Evolutionary conservation across 2,797 vertebrate species (phyloP).

Genomic region (Falco columbarius): DNA sequence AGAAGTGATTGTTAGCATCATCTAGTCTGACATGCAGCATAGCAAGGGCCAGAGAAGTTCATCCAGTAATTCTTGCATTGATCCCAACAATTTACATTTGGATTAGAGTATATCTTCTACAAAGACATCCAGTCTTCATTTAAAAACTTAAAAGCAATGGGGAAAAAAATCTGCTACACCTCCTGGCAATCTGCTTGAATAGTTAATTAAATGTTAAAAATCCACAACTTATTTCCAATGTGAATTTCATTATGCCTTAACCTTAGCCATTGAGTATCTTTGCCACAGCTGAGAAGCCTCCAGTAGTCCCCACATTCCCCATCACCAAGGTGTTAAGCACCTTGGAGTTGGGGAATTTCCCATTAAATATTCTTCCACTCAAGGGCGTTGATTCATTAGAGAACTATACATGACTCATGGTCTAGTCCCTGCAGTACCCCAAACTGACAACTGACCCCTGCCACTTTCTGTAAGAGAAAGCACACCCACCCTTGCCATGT

Average conservation of each 20-base stretch:
- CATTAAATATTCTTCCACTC: not conserved
- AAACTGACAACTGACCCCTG: not conserved
- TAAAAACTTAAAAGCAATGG: constrained; percentile 53
- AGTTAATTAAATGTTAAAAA: constrained; percentile 40
- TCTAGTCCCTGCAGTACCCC: not conserved
- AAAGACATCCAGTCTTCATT: constrained; percentile 27
- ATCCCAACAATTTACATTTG: constrained; percentile 66
- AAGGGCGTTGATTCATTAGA: not conserved
- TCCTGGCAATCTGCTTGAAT: not conserved
- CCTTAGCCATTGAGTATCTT: not conserved
- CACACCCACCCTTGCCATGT: accelerated
- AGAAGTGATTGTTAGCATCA: constrained; percentile 64
- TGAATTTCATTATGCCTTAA: not conserved
- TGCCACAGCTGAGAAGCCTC: not conserved
- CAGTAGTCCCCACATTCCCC: not conserved
- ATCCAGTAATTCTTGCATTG: constrained; percentile 62
- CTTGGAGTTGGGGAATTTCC: not conserved
- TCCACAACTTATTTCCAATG: not conserved
- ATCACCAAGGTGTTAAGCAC: not conserved
- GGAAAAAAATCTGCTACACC: not conserved
- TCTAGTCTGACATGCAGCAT: constrained; percentile 56
- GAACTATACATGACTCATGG: not conserved
- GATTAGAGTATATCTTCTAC: constrained; percentile 25
- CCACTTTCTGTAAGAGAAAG: not conserved
- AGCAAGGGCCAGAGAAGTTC: constrained; percentile 67